Base-by-base conservation (phyloP, 2,888 invertebrate genomes). In the Cremastinae sp. region DNA sequence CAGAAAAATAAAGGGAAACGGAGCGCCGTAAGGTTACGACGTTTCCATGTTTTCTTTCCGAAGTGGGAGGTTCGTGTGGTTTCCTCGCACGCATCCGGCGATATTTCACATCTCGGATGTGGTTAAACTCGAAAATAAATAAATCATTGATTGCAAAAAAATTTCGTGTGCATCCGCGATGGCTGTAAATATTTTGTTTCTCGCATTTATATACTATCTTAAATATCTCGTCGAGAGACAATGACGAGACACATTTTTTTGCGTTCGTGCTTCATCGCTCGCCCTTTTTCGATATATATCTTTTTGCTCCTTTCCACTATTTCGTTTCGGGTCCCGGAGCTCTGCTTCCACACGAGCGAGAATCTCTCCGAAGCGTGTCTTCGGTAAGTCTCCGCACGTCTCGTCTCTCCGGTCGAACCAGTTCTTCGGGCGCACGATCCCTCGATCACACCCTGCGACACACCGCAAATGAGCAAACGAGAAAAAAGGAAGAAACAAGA, bases 361-460 rank as follows among this genome's bases (percentile, higher is more conserved):
- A 59, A 16, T 59, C 59, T 59, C 59, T 36, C 5, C 38, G 58
- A 43, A 69, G 58, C 68, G 73, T 72, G 76, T 73, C 76, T 66
- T 73, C 68, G 56, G 51, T 47, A 69, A 41, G 22, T 74, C 69
- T 61, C 54, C 4, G 62, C 68, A 43, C 72, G 75, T 68, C 62
- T 70, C 36, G 14, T 56, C 36, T 18, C 36, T 66, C 64, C 59
- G 65, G 74, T 54, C 69, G 69, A 74, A 77, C 76, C 69, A 74
- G 74, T 74, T 77, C 74, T 75, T 72, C 61, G 66, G 66, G 56
- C 56, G 72, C 56, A 62, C 75, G 71, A 66, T 72, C 62, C 36
- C 75, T 75, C 66, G 75, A 75, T 75, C 69, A 72, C 61, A 54
- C 49, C 69, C 49, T 65, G 58, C 69, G 43, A 68, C 45, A 68